Evolutionary conservation across 2,797 vertebrate species (phyloP).

Genomic region (Capromys pilorides): DNA sequence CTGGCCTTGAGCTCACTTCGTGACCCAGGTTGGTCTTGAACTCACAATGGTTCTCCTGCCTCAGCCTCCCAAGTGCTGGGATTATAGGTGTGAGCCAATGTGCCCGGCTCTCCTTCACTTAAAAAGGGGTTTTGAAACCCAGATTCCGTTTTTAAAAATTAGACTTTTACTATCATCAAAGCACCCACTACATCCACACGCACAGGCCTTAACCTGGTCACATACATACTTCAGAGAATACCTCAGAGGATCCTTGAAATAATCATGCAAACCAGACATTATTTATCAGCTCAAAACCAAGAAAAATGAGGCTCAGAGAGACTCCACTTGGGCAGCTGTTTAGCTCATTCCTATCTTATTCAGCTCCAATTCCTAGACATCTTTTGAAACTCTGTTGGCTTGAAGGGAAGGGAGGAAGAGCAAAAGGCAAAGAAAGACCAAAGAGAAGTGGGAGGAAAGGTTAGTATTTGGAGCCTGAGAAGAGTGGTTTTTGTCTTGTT

Average conservation of each 20-base stretch:
- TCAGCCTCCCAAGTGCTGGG: too few relatives aligned
- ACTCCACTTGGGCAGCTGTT: not conserved
- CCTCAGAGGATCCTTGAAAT: not conserved
- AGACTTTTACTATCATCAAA: not conserved
- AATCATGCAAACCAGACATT: not conserved
- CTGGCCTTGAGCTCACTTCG: too few relatives aligned
- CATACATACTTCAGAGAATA: not conserved
- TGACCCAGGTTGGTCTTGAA: too few relatives aligned
- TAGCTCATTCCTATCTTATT: rapidly evolving
- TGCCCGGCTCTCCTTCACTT: not conserved
- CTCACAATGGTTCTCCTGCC: too few relatives aligned
- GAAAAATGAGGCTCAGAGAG: not conserved
- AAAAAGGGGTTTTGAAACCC: not conserved
- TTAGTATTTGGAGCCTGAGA: not conserved
- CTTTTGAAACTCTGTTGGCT: not conserved
- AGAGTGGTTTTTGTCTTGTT: not conserved
- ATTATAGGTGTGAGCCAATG: too few relatives aligned
- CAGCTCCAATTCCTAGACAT: not conserved
- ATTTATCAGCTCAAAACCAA: not conserved
- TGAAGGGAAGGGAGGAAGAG: not conserved
- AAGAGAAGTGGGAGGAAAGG: not conserved
- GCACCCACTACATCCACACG: not conserved
- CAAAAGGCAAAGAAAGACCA: not conserved
- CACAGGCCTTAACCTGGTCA: not conserved
- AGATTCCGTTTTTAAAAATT: not conserved